Conservation (phyloP, 2,113 vertebrate species). For the Seriola rivoliana region DNA sequence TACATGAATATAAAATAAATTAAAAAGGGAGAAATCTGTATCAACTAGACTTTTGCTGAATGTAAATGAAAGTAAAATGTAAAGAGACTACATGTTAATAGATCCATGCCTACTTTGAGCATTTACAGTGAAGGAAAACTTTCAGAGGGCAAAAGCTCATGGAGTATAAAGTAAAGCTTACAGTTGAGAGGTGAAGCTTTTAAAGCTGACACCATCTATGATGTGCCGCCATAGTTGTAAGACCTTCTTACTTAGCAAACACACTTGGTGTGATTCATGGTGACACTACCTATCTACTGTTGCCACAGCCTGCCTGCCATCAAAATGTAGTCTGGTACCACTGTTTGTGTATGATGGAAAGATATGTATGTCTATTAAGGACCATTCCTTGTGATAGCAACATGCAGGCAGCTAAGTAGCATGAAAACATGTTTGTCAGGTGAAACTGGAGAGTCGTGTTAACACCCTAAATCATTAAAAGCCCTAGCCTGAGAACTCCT, state of each 20-base stretch:
- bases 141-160: not conserved
- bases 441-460: not conserved
- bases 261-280: not conserved
- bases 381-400: not conserved
- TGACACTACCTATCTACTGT: not conserved
- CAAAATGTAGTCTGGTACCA: not conserved
- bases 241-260: not conserved
- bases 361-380: not conserved
- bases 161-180: not conserved
- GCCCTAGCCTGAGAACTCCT: not conserved
- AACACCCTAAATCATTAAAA: not conserved
- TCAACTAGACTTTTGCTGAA: not conserved
- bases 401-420: not conserved
- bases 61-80: not conserved
- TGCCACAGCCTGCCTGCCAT: not conserved
- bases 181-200: not conserved
- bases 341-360: not conserved
- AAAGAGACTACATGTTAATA: not conserved
- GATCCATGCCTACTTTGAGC: not conserved
- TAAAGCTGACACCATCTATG: not conserved
- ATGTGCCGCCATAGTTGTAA: not conserved
- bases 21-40: not conserved
- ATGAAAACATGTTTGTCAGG: not conserved
- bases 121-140: not conserved
- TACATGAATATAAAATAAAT: not conserved